Percentiles rank a stretch among this genome's conserved stretches.
Evolutionary conservation across 2,888 invertebrate genomes (phyloP).

Genomic region (Protodeltote pygarga): DNA sequence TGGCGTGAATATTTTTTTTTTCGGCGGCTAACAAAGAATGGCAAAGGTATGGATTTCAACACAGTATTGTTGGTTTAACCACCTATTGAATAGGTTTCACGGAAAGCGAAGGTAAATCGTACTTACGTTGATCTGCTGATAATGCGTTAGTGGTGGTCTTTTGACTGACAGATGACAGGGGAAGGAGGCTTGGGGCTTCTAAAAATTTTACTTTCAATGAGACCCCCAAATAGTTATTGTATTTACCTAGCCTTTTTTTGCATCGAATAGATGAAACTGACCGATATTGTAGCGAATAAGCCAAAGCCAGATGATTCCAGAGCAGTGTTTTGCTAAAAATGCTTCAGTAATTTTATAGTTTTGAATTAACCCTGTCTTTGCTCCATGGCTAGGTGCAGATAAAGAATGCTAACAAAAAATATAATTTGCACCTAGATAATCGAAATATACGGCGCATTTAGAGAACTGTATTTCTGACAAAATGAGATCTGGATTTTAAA

Average conservation of each 20-base stretch:
- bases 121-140: conserved; percentile 68
- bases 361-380: too few species aligned
- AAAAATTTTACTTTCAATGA: conserved; percentile 73
- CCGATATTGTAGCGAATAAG: conserved; percentile 48
- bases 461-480: conserved; percentile 6
- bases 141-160: conserved; percentile 76
- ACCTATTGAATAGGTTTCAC: conserved; percentile 72
- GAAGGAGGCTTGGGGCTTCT: conserved; percentile 57
- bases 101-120: conserved; percentile 77
- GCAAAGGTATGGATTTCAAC: conserved; percentile 82
- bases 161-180: conserved; percentile 74
- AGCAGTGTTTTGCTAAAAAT: conserved; percentile 4
- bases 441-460: conserved; percentile 32
- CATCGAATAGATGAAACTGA: conserved; percentile 21
- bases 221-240: conserved; percentile 39
- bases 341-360: conserved; percentile 1
- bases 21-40: conserved; percentile 54
- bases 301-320: neutral
- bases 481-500: conserved; percentile 11
- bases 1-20: conserved; percentile 71
- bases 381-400: too few species aligned
- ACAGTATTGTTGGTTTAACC: conserved; percentile 83
- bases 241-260: conserved; percentile 35
- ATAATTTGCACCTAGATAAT: conserved; percentile 10
- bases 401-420: neutral